Conservation (phyloP, 2,113 vertebrate species). For the Rattus rattus region DNA sequence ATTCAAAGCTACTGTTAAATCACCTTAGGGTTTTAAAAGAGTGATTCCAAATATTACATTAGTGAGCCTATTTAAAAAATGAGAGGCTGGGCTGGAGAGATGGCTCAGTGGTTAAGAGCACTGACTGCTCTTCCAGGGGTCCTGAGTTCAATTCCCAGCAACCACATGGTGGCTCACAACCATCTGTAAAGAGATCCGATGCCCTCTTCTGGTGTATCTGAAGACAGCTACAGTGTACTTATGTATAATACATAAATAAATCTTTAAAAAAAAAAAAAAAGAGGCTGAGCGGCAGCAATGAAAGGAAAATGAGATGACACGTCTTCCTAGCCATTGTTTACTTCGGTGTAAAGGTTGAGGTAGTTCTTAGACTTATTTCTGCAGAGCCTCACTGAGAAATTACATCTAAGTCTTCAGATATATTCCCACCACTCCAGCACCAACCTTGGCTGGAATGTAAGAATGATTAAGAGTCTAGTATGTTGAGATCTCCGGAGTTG, state of each 20-base stretch:
- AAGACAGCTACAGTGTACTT: too few relatives aligned
- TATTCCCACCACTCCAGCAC: background rate
- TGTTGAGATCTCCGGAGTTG: background rate
- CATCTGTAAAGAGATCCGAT: too few relatives aligned
- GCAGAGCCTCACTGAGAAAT: background rate
- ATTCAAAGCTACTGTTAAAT: background rate
- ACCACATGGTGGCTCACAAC: too few relatives aligned
- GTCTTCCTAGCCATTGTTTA: constrained; percentile 11
- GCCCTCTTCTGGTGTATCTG: too few relatives aligned
- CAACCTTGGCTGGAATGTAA: background rate
- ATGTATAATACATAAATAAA: too few relatives aligned
- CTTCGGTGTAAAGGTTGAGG: constrained; percentile 2
- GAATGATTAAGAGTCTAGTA: background rate
- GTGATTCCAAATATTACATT: background rate
- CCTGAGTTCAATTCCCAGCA: too few relatives aligned
- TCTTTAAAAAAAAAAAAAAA: constrained; percentile 39
- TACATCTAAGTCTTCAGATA: background rate
- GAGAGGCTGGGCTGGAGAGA: background rate
- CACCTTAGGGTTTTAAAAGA: constrained; percentile 1
- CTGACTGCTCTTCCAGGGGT: too few relatives aligned
- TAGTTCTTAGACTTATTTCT: constrained; percentile 11
- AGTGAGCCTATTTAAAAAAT: constrained; percentile 31
- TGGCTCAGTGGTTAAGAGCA: too few relatives aligned
- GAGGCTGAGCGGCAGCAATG: background rate
- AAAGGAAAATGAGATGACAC: background rate